Base-by-base conservation (phyloP, 1,140 invertebrate species). In the Diplogasteroides magnus region DNA sequence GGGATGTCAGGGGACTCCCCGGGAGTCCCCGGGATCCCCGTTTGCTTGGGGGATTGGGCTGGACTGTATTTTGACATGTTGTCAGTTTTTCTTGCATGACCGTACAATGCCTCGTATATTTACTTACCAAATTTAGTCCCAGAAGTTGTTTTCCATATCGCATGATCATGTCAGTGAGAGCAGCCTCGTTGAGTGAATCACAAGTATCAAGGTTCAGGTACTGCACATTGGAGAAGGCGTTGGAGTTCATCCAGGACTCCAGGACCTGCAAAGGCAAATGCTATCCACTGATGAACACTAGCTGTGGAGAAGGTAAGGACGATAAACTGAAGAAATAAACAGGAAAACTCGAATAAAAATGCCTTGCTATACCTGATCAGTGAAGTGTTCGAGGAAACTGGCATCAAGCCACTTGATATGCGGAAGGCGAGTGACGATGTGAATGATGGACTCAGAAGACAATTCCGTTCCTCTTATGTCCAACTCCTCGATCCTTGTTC, bases 321-420 rank as follows among this genome's bases (percentile, higher is more conserved):
- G 6, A 48, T 48, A 48, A 11, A 11, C 6, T 19, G 37, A 48
- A 48, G 6, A 11, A 48, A 11, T 48, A 19, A 48, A 19, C 37
- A 48, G 6, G 37, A 48, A 6, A 6, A 48, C 37, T 19, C 6
- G 6, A 48, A 48, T 11, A 48, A 11, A 48, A 48, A 48, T 48
- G 37, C 6, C 37, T 11, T 11, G 19, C 6, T 6, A 48, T 77
- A 89, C 94, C 60, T 89, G 88, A 83, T 98, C 95, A 76, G 92
- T 96, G 78, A 99, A 96, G 1, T 94, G 94, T 83, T 99, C 97
- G 59, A 95, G 89, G 85, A 97, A 93, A 0, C 94, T 94, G 0
- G 94, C 93, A 57, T 91, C 91, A 1, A 98, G 85, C 85, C 94
- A 97, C 67, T 91, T 86, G 19, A 98, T 86, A 57, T 88, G 89